These are phyloP conservation scores for Alosa alosa DNA, from an alignment of 2,113 vertebrate genomes.

Conservation along the genomic window DNA sequence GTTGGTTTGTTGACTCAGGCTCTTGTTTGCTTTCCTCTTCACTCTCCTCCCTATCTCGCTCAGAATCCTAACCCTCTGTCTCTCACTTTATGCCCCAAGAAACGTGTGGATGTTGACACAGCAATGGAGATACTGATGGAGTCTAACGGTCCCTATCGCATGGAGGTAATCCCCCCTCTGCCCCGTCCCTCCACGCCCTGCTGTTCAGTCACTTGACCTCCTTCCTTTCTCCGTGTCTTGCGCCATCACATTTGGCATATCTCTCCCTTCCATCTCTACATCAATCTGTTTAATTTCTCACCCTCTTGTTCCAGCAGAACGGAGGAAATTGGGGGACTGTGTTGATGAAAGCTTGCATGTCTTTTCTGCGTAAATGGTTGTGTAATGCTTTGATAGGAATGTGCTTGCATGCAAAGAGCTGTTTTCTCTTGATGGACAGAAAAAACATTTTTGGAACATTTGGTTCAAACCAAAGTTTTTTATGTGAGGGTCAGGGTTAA, in stretches of 20 bases:
- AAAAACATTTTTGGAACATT: not conserved
- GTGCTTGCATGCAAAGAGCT: not conserved
- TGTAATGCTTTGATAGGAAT: not conserved
- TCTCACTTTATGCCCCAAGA: constrained; percentile 70
- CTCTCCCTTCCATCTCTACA: not conserved
- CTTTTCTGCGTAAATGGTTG: not conserved
- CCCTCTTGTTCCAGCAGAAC: not conserved
- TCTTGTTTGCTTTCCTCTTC: constrained; percentile 15
- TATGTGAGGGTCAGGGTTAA: not conserved
- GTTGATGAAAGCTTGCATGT: not conserved
- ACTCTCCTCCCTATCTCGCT: not conserved
- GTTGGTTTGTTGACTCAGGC: constrained; percentile 20
- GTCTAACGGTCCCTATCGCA: constrained; percentile 72
- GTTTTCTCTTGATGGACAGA: not conserved
- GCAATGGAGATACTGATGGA: constrained; percentile 76
- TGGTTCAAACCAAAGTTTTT: not conserved
- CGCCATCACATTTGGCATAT: not conserved
- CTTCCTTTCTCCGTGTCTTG: not conserved
- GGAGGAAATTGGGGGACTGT: not conserved
- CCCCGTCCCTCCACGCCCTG: not conserved
- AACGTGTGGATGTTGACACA: constrained; percentile 76
- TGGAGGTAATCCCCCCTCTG: constrained; percentile 76
- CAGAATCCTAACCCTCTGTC: not conserved
- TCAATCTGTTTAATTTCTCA: not conserved
- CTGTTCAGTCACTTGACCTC: not conserved